Percentiles rank a stretch among this genome's conserved stretches.
phyloP scores from a whole-genome alignment of 2,797 vertebrate genomes.

The Bradypodion pumilum region DNA sequence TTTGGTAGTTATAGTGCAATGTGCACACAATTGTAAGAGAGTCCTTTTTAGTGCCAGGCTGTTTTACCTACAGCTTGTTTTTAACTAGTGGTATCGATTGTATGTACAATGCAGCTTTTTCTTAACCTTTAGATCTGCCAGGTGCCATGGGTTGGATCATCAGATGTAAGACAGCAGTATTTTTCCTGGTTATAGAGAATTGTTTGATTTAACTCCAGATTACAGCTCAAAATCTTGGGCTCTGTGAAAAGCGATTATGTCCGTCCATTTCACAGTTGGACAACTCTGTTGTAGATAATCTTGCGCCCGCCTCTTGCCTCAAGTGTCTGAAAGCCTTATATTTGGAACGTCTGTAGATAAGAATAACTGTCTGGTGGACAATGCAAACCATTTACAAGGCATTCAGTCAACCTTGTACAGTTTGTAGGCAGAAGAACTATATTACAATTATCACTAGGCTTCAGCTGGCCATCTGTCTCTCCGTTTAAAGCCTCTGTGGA shows the following conservation, averaged over 20 bases:
- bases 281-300: not conserved
- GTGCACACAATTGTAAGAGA: not conserved
- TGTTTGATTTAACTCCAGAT: not conserved
- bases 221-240: not conserved
- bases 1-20: not conserved
- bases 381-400: not conserved
- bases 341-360: slow-evolving; percentile 19
- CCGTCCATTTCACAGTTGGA: not conserved
- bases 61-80: not conserved
- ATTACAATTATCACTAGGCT: not conserved
- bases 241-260: not conserved
- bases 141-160: not conserved
- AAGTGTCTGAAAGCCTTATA: not conserved
- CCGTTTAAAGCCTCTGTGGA: not conserved
- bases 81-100: not conserved
- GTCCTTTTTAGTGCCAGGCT: not conserved
- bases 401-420: not conserved
- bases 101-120: not conserved
- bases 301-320: too few species aligned
- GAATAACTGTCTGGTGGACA: slow-evolving; percentile 9
- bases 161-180: too few species aligned
- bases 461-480: not conserved
- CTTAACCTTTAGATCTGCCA: not conserved
- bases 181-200: not conserved
- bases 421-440: not conserved